Evolutionary conservation across 2,888 invertebrate genomes (phyloP), one percentile per base, ranked within the genome.

Genomic region (Mimas tiliae): DNA sequence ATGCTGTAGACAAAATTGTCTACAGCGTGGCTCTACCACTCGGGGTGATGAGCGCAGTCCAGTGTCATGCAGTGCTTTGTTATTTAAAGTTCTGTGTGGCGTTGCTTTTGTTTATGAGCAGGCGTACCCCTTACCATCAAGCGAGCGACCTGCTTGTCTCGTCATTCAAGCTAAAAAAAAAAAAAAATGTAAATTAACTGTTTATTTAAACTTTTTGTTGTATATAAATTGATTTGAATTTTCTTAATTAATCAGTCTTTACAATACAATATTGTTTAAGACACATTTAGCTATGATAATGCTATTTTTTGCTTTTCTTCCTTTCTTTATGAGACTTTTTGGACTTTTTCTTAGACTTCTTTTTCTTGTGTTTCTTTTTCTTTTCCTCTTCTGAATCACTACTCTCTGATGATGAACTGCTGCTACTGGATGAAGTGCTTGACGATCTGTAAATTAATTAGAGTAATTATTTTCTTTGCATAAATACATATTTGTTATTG

Each of bases 271-370:
- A 48, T 65, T 48, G 19, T 19, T 8, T 34, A 33, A 33, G 55
- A 47, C 42, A 42, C 12, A 33, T 52, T 53, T 12, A n/a, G n/a
- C n/a, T n/a, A n/a, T n/a, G n/a, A n/a, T n/a, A 58, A 16, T 65
- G 8, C 51, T 45, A 85, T 80, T 84, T 88, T 70, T 72, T 87
- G 73, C 72, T 82, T 66, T 84, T 89, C 70, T 87, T 90, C 64
- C 74, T 78, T 50, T 89, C 85, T 68, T 88, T 78, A 33, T 69
- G 74, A 67, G 79, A 78, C 69, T 75, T 77, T 67, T 75, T 78
- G 0, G 55, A 55, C 68, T 80, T 81, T 75, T 85, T 90, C 73
- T 89, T 90, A 0, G 87, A 84, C 70, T 88, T 89, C 67, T 85
- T 85, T 67, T 81, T 85, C 68, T 84, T 86, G n/a, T 74, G 76